Base-by-base conservation (phyloP, 2,797 vertebrate species). In the Rhinella marina region DNA sequence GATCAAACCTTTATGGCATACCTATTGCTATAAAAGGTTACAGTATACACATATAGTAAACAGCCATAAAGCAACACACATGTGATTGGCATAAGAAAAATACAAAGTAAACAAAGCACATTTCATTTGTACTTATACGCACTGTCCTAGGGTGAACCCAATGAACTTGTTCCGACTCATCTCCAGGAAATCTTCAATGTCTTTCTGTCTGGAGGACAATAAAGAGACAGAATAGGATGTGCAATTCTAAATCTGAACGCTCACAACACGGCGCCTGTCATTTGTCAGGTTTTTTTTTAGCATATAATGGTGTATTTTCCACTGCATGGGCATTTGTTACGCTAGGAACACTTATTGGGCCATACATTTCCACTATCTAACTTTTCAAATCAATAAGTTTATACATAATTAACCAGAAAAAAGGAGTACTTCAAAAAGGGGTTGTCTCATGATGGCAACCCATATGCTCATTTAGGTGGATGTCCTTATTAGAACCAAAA, bases 121-220 rank as follows among this genome's bases (percentile, higher is more conserved):
- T 14, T 9, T 25, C 19, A 76, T 6, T 64, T 32, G 21, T 48
- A 82, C 0, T 29, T 13, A 54, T 77, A 96, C 97, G 94, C 93
- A 99, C 98, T 96, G 97, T 81, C 98, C 98, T 90, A 99, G 92
- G 0, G 98, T 98, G 89, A 99, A 99, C 32, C 98, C 98, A 0
- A 99, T 99, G 94, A 99, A 99, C 91, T 99, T 99, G 94, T 98
- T 98, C 84, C 98, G 96, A 91, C 98, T 99, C 0, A 95, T 96
- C 91, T 99, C 98, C 64, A 99, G 95, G 92, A 99, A 99, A 87
- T 98, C 96, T 90, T 99, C 98, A 0, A 99, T 99, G 93, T 99
- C 98, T 70, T 98, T 98, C 94, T 99, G 98, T 91, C 98, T 99
- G 94, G 89, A 90, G 81, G 90, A 19, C 84, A 9, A 80, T 14